phyloP scores from a whole-genome alignment of 2,888 invertebrate species.

The Tipula helvola region DNA sequence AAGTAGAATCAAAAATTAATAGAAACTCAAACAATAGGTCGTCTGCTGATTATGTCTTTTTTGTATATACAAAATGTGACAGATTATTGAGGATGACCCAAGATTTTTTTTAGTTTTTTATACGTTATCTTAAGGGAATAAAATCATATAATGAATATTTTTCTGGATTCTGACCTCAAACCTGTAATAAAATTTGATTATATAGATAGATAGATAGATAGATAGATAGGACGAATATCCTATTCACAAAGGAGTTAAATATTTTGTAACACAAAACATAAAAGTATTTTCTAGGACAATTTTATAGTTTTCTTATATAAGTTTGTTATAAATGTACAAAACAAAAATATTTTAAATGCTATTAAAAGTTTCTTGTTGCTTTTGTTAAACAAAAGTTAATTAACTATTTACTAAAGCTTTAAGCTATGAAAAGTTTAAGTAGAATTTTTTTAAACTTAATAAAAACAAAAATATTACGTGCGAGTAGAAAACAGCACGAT shows the following conservation, averaged over 20 bases:
- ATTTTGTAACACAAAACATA: background rate
- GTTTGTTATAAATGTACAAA: too few relatives aligned
- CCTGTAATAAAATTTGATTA: too few relatives aligned
- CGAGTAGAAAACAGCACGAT: background rate
- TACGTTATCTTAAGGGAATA: background rate
- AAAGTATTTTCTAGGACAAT: background rate
- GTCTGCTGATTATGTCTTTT: background rate
- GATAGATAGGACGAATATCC: too few relatives aligned
- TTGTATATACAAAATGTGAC: background rate
- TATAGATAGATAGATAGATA: too few relatives aligned
- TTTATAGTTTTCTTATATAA: too few relatives aligned
- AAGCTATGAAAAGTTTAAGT: background rate
- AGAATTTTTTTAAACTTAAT: background rate
- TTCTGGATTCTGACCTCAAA: background rate
- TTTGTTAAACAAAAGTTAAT: background rate
- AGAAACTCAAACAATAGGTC: background rate
- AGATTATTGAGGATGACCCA: background rate
- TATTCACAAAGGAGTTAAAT: too few relatives aligned
- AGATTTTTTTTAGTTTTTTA: background rate
- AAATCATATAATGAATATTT: background rate
- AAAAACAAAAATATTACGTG: background rate
- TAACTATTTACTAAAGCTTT: background rate
- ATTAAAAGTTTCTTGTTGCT: background rate
- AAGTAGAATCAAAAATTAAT: background rate
- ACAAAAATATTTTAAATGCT: background rate